Evolutionary conservation across 2,113 vertebrate species (phyloP).

Genomic region (Anolis sagrei): DNA sequence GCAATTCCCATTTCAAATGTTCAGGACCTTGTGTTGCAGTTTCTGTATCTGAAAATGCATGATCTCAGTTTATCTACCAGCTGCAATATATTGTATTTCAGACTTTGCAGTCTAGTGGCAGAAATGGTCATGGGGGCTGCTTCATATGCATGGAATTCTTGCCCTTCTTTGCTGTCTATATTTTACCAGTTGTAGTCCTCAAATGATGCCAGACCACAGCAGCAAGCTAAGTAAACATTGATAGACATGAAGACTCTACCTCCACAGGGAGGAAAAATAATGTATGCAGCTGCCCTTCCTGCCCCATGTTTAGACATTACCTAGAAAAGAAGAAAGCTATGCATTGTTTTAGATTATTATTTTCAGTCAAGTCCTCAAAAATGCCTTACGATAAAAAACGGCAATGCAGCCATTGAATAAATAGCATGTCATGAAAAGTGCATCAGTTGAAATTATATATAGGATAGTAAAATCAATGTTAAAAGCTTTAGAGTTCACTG

Average conservation of each 20-base stretch:
- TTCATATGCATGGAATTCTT: background rate
- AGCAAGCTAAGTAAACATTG: background rate
- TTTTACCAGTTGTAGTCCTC: background rate
- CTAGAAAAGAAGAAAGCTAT: background rate
- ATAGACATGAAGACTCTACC: background rate
- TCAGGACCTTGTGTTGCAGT: slow-evolving; percentile 9
- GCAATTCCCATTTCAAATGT: background rate
- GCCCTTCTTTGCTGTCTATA: background rate
- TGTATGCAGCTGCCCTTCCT: background rate
- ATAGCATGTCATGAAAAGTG: background rate
- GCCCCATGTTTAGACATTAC: background rate
- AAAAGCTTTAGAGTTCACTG: background rate
- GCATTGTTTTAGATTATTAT: background rate
- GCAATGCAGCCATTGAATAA: background rate
- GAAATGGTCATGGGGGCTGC: background rate
- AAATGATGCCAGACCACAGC: background rate
- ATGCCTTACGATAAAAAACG: background rate
- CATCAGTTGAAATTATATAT: background rate
- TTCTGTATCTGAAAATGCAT: background rate
- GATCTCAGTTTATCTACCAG: background rate
- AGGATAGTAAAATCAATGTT: background rate
- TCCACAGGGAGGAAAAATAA: background rate
- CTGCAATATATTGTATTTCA: background rate
- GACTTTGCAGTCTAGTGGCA: background rate
- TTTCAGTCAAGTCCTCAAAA: background rate